Evolutionary conservation across 1,140 invertebrate species (phyloP), one percentile per base, ranked within the genome.

Genomic region (Ericerus pela): DNA sequence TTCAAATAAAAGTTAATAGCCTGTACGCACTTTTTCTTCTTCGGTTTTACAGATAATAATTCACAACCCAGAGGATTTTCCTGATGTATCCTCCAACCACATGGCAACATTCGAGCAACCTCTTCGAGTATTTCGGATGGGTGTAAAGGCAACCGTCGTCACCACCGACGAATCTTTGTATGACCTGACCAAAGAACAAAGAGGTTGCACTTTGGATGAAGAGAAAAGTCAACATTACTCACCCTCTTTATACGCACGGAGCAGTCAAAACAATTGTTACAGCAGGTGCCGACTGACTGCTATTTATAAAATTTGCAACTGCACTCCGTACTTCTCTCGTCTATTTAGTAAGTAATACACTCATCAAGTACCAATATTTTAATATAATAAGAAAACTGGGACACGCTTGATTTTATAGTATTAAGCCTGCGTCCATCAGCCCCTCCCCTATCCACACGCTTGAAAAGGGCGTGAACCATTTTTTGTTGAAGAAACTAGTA

Each of bases 281-380:
- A 47, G 27, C 31, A 22, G 53, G 5, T 60, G 59, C 27, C 24
- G 59, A 14, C 14, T 53, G 24, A 29, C 8, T 2, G 31, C 53
- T 11, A 56, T 60, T 24, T 41, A 27, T 47, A 5, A 55, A 0
- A 6, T 28, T 5, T 60, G 59, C 53, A 58, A 60, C 18, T 60
- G 59, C 27, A 58, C 54, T 1, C 59, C 58, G 10, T 60, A 60
- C 53, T 60, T 54, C 37, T 58, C 36, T n/a, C n/a, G n/a, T n/a
- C n/a, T n/a, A n/a, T n/a, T n/a, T n/a, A n/a, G n/a, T n/a, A n/a
- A n/a, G n/a, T n/a, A n/a, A n/a, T n/a, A n/a, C n/a, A n/a, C n/a
- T n/a, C n/a, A n/a, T n/a, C n/a, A n/a, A n/a, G n/a, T n/a, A n/a
- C n/a, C n/a, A n/a, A n/a, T n/a, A n/a, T n/a, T n/a, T n/a, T n/a